Conservation (phyloP, 1,140 invertebrate genomes). For the Procambarus virginalis region DNA sequence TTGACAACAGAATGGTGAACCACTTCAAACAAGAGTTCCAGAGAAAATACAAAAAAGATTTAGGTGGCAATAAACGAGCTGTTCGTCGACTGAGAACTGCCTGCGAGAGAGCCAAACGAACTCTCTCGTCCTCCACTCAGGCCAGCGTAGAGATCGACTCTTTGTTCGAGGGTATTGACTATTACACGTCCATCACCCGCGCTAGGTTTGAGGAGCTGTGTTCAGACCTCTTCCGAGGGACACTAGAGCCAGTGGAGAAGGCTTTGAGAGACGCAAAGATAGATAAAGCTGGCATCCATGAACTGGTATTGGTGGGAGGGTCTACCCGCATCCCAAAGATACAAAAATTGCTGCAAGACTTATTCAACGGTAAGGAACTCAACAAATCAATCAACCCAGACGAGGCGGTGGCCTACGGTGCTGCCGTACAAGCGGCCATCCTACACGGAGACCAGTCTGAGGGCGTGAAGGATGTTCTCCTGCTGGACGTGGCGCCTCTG, state of each 20-base stretch:
- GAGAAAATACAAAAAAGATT: conserved; percentile 35
- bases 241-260: conserved; percentile 42
- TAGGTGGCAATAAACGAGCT: conserved; percentile 26
- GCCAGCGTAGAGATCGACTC: conserved; percentile 44
- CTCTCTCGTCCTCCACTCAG: conserved; percentile 34
- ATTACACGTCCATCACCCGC: conserved; percentile 27
- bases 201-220: conserved; percentile 46
- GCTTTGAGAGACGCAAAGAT: conserved; percentile 27
- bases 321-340: conserved; percentile 44
- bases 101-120: conserved; percentile 38
- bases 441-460: conserved; percentile 34
- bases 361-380: conserved; percentile 42
- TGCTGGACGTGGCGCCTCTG: conserved; percentile 42
- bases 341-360: conserved; percentile 33
- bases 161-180: conserved; percentile 32
- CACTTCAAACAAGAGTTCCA: conserved; percentile 40
- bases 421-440: conserved; percentile 34
- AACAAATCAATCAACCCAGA: conserved; percentile 40
- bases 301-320: conserved; percentile 33
- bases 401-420: conserved; percentile 42
- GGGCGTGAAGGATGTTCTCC: conserved; percentile 42
- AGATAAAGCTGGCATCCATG: conserved; percentile 19
- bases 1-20: conserved; percentile 44
- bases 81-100: conserved; percentile 34
- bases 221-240: conserved; percentile 45